A percentile compares a stretch with the other conserved stretches of the same genome.
These are phyloP conservation scores for Chaetops frenatus DNA, from an alignment of 2,113 vertebrate genomes.

Conservation along the genomic window DNA sequence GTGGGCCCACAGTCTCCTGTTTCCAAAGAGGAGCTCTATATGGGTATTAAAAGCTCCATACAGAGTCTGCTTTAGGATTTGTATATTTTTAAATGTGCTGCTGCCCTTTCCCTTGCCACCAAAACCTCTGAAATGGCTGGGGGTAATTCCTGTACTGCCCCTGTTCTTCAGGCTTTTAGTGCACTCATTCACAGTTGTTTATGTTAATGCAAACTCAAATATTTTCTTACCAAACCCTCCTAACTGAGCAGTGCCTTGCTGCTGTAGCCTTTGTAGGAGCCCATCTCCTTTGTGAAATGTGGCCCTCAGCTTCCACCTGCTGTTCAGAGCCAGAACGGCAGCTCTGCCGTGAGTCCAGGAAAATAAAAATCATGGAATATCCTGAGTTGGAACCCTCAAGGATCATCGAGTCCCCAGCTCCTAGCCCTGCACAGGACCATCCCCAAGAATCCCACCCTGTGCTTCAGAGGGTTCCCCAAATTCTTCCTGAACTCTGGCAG, in stretches of 20 bases:
- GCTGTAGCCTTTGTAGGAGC: neutral
- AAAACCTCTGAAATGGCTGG: neutral
- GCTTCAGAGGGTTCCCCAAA: neutral
- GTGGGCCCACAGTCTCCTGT: neutral
- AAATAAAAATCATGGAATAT: neutral
- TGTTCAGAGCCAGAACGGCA: constrained; percentile 55
- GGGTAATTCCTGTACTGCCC: neutral
- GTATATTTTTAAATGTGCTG: neutral
- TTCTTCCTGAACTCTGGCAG: rapidly evolving
- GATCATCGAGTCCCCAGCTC: neutral
- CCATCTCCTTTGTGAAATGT: neutral
- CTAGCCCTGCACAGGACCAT: neutral
- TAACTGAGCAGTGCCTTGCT: neutral
- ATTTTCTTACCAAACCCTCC: neutral
- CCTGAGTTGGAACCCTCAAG: neutral
- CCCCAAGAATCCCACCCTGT: neutral
- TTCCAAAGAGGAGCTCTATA: neutral
- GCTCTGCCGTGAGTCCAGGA: neutral
- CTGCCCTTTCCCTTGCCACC: neutral
- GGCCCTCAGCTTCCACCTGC: constrained; percentile 66
- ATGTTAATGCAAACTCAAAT: neutral
- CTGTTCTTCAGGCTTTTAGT: neutral
- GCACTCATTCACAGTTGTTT: neutral
- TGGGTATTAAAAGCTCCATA: neutral
- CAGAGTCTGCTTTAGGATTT: neutral